These are phyloP conservation scores for Amphiprion clarkii DNA, from an alignment of 2,797 vertebrate genomes.

Conservation along the genomic window DNA sequence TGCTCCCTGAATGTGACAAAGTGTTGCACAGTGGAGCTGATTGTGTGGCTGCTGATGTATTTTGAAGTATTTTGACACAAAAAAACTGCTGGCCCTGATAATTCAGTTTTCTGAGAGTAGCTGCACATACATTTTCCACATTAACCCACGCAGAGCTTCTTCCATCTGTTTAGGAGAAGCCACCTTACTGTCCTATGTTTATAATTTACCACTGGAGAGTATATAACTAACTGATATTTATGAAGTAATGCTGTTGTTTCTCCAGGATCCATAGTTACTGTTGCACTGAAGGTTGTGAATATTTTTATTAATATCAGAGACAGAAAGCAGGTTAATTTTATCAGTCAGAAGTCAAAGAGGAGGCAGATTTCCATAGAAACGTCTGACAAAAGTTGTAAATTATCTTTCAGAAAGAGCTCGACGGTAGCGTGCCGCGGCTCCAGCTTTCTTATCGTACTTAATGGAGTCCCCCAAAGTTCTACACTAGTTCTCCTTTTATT, in stretches of 20 bases:
- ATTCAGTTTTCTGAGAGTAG: neutral
- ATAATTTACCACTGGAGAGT: neutral
- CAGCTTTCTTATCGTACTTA: neutral
- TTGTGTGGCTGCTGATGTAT: neutral
- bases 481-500: neutral
- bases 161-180: neutral
- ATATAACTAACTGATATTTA: too few species aligned
- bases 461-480: conserved; percentile 20
- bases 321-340: conserved; percentile 2
- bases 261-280: too few species aligned
- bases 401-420: neutral
- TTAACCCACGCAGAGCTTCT: neutral
- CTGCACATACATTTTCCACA: neutral
- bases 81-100: neutral
- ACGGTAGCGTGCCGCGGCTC: neutral
- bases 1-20: neutral
- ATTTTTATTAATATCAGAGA: neutral
- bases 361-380: conserved; percentile 9
- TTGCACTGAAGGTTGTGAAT: neutral
- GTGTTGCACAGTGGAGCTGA: neutral
- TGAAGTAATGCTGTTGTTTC: too few species aligned
- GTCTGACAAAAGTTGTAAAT: neutral
- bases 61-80: neutral
- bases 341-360: neutral
- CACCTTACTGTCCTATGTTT: neutral